Evolutionary conservation across 1,140 invertebrate genomes (phyloP), one percentile per base, ranked within the genome.

Genomic region (Heliconius congener): DNA sequence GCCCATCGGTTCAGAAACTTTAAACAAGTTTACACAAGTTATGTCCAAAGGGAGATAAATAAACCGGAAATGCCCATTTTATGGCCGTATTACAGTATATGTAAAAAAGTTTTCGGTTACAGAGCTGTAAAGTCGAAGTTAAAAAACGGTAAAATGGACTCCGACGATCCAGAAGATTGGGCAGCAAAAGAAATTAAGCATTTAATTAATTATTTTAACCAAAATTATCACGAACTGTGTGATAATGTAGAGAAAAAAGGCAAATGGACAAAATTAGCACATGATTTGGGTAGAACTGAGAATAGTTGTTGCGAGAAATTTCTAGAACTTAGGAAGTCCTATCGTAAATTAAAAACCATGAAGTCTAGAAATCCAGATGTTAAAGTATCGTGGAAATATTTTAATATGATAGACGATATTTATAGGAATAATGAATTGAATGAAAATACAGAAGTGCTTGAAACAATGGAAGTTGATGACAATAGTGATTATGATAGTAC

Each of bases 101-200:
- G 91, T 79, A 94, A 94, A 66, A 94, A 94, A 85, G 91, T 93
- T 4, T 94, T 94, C 66, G 92, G 92, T 5, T 93, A 93, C 74
- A 76, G 92, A 83, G 86, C 87, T 0, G 88, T 93, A n/a, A 94
- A 93, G 76, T 80, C 85, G 0, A 92, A 92, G 75, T 76, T 93
- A 4, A 92, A 91, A 77, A 91, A 88, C 39, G 86, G 86, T 1
- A 91, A 88, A 86, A 76, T 83, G 3, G 88, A 88, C 8, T 85
- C 86, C 0, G 88, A 91, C 30, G 87, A 88, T n/a, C 82, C 74
- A 0, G 88, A 92, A 77, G 93, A 94, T 37, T 94, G 93, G 93
- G 77, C 90, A 0, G 83, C 88, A 1, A 88, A 88, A 71, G 90
- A 94, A 78, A 92, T 94, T 8, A 92, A 92, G 74, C 79, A 86